Base-by-base conservation (phyloP, 2,113 vertebrate species). In the Antechinus flavipes region DNA sequence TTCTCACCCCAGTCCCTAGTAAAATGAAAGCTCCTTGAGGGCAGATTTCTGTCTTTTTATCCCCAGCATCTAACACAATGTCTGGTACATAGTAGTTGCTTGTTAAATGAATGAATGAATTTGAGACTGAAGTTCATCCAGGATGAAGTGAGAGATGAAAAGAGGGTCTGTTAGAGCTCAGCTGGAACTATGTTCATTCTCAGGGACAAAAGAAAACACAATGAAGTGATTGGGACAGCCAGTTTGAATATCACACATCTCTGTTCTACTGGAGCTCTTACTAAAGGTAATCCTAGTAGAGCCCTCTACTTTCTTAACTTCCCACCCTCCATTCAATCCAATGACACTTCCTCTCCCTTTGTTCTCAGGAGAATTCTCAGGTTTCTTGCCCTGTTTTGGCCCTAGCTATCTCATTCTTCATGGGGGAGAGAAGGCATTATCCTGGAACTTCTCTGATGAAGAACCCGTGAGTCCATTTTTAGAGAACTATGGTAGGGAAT, bases 341-440 rank as follows among this genome's bases (percentile, higher is more conserved):
- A 1, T 25, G 42, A 26, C 27, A 25, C 2, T 9, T 3, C 26
- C 26, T 19, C 47, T 0, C 91, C 89, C 61, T 93, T 42, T 46
- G 0, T 49, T 90, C 95, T 19, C 91, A 98, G 98, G 97, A 7
- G 96, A 56, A 24, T 95, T 89, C 90, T 96, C 97, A 0, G 97
- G 98, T 0, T 99, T 98, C 95, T 53, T 97, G 2, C 98, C 98
- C 93, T 98, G 94, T 95, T 99, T 98, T 0, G 98, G 98, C 1
- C 98, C 98, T 92, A 96, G 97, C 94, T 99, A 98, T 55, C 94
- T 99, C 56, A 98, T 95, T 54, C 95, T 98, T 26, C 98, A 55
- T 0, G 98, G 98, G 14, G 98, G 96, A 53, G 97, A 96, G 93
- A 97, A 97, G 92, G 97, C 98, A 30, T 95, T 94, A 52, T 97